Conservation (phyloP, 2,888 invertebrate species). For the Psylliodes chrysocephalus region DNA sequence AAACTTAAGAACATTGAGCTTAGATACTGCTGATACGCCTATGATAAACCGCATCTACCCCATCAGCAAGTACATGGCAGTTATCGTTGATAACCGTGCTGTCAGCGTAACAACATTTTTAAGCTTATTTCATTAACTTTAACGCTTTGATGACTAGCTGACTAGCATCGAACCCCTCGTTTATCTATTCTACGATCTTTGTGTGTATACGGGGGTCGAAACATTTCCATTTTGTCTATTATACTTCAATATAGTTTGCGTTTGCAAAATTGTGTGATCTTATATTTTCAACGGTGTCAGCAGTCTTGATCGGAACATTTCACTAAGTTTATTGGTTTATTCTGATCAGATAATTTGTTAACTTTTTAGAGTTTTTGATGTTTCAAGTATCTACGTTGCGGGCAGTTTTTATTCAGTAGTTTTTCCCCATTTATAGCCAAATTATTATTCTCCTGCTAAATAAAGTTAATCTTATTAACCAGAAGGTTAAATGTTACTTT, state of each 20-base stretch:
- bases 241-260: background rate
- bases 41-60: conserved; percentile 20
- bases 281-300: too few relatives aligned
- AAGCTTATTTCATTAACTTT: conserved; percentile 49
- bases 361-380: too few relatives aligned
- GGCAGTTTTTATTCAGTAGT: too few relatives aligned
- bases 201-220: conserved; percentile 10
- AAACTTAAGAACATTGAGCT: too few relatives aligned
- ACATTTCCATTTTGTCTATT: conserved; percentile 4
- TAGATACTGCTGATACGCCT: conserved; percentile 7
- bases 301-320: too few relatives aligned
- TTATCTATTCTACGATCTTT: conserved; percentile 19
- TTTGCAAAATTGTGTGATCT: background rate
- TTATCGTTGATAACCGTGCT: conserved; percentile 36
- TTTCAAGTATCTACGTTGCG: too few relatives aligned
- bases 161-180: conserved; percentile 27
- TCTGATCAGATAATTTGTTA: too few relatives aligned
- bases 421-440: too few relatives aligned
- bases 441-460: too few relatives aligned
- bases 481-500: too few relatives aligned
- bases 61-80: conserved; percentile 27
- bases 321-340: too few relatives aligned
- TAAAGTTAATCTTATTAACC: too few relatives aligned
- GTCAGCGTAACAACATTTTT: conserved; percentile 39
- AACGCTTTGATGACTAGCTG: conserved; percentile 45